Percentiles rank a stretch among this genome's conserved stretches.
Evolutionary conservation across 2,113 vertebrate species (phyloP).

Genomic region (Jaculus jaculus): DNA sequence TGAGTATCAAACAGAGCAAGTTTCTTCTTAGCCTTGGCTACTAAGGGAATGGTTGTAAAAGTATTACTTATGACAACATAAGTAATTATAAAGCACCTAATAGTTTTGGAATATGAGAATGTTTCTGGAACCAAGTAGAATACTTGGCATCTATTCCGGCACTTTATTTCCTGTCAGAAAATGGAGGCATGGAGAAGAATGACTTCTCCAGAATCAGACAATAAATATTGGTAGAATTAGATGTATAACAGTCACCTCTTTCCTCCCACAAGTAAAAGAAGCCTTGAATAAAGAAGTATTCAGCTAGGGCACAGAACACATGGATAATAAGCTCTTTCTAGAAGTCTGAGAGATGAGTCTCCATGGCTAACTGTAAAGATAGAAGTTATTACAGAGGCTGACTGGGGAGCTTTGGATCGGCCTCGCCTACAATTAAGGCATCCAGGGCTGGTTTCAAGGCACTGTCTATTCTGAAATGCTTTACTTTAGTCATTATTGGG

Average conservation of each 20-base stretch:
- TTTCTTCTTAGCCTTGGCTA: not conserved
- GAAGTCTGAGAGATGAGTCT: not conserved
- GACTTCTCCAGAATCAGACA: not conserved
- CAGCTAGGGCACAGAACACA: not conserved
- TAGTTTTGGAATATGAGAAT: not conserved
- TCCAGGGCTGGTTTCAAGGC: not conserved
- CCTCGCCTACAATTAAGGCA: not conserved
- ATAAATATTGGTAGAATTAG: not conserved
- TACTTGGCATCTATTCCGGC: not conserved
- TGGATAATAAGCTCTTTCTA: not conserved
- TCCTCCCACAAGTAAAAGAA: not conserved
- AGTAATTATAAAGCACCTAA: not conserved
- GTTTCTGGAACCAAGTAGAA: not conserved
- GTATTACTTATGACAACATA: not conserved
- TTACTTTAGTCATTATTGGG: not conserved
- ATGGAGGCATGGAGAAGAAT: not conserved
- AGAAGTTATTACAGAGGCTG: not conserved
- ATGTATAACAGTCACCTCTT: not conserved
- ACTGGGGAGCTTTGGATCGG: not conserved
- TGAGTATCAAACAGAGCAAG: not conserved
- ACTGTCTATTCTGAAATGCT: not conserved
- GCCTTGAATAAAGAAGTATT: not conserved
- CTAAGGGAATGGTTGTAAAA: not conserved
- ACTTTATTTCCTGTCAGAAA: not conserved
- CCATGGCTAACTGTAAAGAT: not conserved